Base-by-base conservation (phyloP, 2,797 vertebrate genomes). In the Chromobotia macracanthus region DNA sequence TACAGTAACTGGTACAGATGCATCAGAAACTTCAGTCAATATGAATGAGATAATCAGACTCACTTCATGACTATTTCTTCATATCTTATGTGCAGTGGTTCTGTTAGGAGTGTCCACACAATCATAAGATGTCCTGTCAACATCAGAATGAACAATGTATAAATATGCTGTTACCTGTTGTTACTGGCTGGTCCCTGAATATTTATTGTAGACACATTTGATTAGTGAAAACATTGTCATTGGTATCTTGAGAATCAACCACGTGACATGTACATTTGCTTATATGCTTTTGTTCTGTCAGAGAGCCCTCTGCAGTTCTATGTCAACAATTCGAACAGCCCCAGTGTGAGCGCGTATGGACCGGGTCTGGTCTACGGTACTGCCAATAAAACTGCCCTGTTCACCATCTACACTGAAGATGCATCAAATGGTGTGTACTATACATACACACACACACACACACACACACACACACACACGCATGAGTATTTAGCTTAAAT, bases 301-400 rank as follows among this genome's bases (percentile, higher is more conserved):
- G 97, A 98, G 90, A 97, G 95, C 81, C 97, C 97, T 0, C 94
- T 99, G 35, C 97, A 99, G 91, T 99, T 99, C 91, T 99, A 95
- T 0, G 97, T 98, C 86, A 99, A 98, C 89, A 95, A 95, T 21
- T 89, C 94, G 73, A 95, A 94, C 84, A 96, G 94, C 0, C 95
- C 96, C 69, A 96, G 90, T 0, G 96, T 99, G 78, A 96, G 96
- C 0, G 97, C 97, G 0, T 97, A 95, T 0, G 97, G 97, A 0
- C 96, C 97, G 0, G 97, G 97, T 15, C 94, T 99, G 80, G 95
- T 96, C 44, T 98, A 98, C 3, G 97, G 97, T 0, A 90, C 96
- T 0, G 93, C 95, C 64, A 97, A 97, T 89, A 98, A 97, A 89
- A 93, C 88, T 0, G 95, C 97, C 23, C 93, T 92, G 13, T 99